Evolutionary conservation across 1,140 invertebrate genomes (phyloP), one percentile per base, ranked within the genome.

Genomic region (Paramacrobiotus metropolitanus): DNA sequence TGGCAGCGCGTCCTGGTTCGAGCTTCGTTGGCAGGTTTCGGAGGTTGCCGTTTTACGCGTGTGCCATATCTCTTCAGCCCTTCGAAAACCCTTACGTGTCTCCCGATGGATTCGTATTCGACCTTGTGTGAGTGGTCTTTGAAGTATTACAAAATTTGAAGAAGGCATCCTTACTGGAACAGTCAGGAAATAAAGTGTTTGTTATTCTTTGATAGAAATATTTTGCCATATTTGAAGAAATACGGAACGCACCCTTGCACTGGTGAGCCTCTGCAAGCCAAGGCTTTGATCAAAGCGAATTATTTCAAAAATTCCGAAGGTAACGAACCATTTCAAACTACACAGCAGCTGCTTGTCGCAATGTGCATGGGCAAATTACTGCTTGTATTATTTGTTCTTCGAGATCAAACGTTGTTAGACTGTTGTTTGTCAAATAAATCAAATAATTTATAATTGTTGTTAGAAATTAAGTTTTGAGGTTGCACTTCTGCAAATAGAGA

Each of bases 221-320:
- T 99, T 61, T 73, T 93, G 29, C 83, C 83, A 18, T 98, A 92
- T 70, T 65, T 96, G 0, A 92, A 92, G 69, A 89, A 88, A 68
- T 93, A 83, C 71, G 93, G 92, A 71, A 77, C 87, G 1, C 95
- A 95, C 77, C 94, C 94, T 40, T 83, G 92, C 0, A 89, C 85
- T 44, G 93, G 93, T 44, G 84, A 83, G 78, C 78, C 86, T 67
- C 68, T 92, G 62, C 85, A 88, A 67, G 72, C 81, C 0, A 95
- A 94, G 71, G 75, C 82, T n/a, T 72, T 99, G 31, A 80, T 83
- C 4, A 91, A 92, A 69, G 71, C 98, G 30, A 87, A 87, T 67
- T 93, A 96, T 69, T 77, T 82, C 65, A 91, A 89, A 72, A 91
- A 92, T 78, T 69, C 77, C 2, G 80, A 89, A 66, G 85, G 81